Evolutionary conservation across 2,888 invertebrate species (phyloP).

Genomic region (Melieria picta): DNA sequence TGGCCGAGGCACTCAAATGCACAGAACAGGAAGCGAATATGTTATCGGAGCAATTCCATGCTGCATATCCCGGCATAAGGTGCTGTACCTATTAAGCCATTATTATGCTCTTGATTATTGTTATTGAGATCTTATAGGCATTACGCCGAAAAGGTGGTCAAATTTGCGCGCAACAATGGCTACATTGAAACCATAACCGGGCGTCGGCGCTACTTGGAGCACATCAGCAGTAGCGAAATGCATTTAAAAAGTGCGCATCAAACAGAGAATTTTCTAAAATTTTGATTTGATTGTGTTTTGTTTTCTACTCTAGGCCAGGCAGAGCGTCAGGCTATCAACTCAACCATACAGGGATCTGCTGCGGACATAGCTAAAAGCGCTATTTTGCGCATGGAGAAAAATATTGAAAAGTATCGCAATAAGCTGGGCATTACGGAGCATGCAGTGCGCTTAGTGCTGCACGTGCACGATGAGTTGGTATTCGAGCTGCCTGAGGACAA

Average conservation of each 20-base stretch:
- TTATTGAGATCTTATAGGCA: slow-evolving; percentile 45
- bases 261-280: not conserved
- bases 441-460: slow-evolving; percentile 79
- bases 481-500: slow-evolving; percentile 81
- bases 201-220: slow-evolving; percentile 80
- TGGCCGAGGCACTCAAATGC: slow-evolving; percentile 83
- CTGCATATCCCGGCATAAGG: slow-evolving; percentile 76
- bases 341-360: slow-evolving; percentile 95
- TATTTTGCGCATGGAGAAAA: slow-evolving; percentile 80
- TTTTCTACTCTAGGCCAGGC: slow-evolving; percentile 75
- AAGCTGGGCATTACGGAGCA: slow-evolving; percentile 54
- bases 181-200: slow-evolving; percentile 87
- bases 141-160: slow-evolving; percentile 66
- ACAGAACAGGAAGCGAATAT: slow-evolving; percentile 80
- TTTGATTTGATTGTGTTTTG: slow-evolving; percentile 13
- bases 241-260: slow-evolving; percentile 71
- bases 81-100: slow-evolving; percentile 62
- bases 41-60: slow-evolving; percentile 85
- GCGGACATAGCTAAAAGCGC: slow-evolving; percentile 95
- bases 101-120: not conserved
- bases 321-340: slow-evolving; percentile 96
- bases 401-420: slow-evolving; percentile 65
- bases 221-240: slow-evolving; percentile 73
- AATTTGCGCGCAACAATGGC: slow-evolving; percentile 75
- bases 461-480: slow-evolving; percentile 96